Conservation (phyloP, 2,888 invertebrate species). For the Mesopsocus fuscifrons region DNA sequence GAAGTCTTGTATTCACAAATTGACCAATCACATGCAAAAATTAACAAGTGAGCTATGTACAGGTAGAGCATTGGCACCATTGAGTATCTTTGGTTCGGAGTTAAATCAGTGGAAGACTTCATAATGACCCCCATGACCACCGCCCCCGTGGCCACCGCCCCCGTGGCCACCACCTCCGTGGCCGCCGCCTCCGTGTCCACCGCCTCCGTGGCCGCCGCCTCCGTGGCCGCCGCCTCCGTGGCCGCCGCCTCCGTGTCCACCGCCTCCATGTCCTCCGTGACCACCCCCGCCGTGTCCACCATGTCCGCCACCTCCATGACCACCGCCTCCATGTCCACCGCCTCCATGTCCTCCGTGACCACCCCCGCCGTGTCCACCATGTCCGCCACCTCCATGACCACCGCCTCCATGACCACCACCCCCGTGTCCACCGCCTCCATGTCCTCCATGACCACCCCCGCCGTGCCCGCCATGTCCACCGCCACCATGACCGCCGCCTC, state of each 20-base stretch:
- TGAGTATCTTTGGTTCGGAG: no score
- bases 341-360: neutral
- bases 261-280: neutral
- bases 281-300: neutral
- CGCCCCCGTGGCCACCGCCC: neutral
- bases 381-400: neutral
- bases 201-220: neutral
- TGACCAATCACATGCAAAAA: no score
- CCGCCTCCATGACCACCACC: neutral
- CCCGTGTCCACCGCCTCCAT: neutral
- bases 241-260: neutral
- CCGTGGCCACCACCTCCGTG: neutral
- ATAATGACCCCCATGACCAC: neutral
- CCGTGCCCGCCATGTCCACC: conserved; percentile 10
- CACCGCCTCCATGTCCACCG: neutral
- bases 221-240: neutral
- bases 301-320: neutral
- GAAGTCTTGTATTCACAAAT: no score
- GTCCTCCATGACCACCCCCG: conserved; percentile 3
- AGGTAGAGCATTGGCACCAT: no score
- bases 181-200: conserved; percentile 1
- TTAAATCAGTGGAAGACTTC: no score
- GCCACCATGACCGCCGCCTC: conserved; percentile 11
- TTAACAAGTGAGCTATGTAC: no score
- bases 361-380: neutral